A percentile compares a stretch with the other conserved stretches of the same genome.
phyloP scores from a whole-genome alignment of 2,888 invertebrate genomes.

The Hypomecis punctinalis region DNA sequence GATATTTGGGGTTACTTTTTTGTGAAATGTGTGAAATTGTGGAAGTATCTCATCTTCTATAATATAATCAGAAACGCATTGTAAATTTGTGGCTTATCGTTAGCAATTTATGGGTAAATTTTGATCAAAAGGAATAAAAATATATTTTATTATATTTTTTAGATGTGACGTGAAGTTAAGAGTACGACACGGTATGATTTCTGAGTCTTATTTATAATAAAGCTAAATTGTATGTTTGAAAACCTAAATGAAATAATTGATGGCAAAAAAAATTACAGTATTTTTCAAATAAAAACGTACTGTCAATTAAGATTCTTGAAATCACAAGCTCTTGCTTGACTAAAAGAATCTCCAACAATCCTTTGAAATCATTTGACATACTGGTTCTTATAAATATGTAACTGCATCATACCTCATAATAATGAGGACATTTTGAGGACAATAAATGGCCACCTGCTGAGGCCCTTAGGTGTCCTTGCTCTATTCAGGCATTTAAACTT shows the following conservation, averaged over 20 bases:
- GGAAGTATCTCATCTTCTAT: constrained; percentile 44
- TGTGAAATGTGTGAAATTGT: constrained; percentile 60
- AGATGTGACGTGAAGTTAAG: too few relatives aligned
- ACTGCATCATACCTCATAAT: constrained; percentile 42
- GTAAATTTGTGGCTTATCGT: constrained; percentile 44
- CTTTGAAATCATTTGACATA: constrained; percentile 14
- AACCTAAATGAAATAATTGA: too few relatives aligned
- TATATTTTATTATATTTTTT: too few relatives aligned
- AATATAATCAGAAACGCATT: constrained; percentile 62
- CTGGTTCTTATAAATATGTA: constrained; percentile 40
- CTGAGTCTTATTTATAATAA: too few relatives aligned
- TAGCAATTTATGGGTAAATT: constrained; percentile 4
- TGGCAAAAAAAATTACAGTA: too few relatives aligned
- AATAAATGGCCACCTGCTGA: constrained; percentile 74
- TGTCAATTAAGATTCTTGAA: too few relatives aligned
- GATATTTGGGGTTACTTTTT: constrained; percentile 60
- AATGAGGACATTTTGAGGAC: constrained; percentile 68
- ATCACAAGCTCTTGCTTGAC: too few relatives aligned
- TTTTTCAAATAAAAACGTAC: too few relatives aligned
- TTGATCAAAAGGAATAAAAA: too few relatives aligned
- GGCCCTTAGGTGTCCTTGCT: constrained; percentile 76
- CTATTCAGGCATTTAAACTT: constrained; percentile 53
- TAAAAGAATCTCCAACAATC: background rate
- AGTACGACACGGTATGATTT: too few relatives aligned
- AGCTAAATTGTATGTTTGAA: too few relatives aligned